These are phyloP conservation scores for Callaeas wilsoni DNA, from an alignment of 2,113 vertebrate species.

Conservation along the genomic window DNA sequence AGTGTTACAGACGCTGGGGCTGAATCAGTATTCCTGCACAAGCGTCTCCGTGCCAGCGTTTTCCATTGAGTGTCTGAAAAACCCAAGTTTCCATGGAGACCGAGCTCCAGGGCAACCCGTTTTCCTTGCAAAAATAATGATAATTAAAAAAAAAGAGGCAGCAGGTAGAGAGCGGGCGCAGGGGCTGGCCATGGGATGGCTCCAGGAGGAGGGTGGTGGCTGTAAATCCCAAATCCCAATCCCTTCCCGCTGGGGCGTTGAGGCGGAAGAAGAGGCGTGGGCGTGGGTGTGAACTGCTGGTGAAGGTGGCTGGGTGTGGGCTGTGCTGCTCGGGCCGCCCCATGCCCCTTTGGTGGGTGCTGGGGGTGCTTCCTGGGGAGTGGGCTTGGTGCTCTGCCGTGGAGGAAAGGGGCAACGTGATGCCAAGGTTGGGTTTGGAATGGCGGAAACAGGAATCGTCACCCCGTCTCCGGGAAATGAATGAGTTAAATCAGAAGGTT, in stretches of 20 bases:
- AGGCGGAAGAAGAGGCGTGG: not conserved
- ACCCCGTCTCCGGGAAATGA: not conserved
- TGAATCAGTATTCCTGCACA: slow-evolving; percentile 79
- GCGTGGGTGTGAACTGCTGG: not conserved
- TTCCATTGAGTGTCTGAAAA: slow-evolving; percentile 77
- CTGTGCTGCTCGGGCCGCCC: accelerated
- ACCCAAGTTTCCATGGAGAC: slow-evolving; percentile 79
- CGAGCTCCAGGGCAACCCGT: slow-evolving; percentile 72
- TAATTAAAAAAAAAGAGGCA: not conserved
- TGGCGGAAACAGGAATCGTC: not conserved
- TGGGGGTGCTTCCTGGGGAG: not conserved
- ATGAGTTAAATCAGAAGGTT: not conserved
- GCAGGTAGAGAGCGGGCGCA: slow-evolving; percentile 60
- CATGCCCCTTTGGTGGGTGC: accelerated
- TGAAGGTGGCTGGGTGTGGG: not conserved
- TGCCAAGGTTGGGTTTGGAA: not conserved
- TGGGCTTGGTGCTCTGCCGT: not conserved
- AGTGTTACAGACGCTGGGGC: slow-evolving; percentile 67
- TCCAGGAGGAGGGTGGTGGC: not conserved
- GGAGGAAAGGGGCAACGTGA: accelerated
- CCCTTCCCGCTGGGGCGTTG: not conserved
- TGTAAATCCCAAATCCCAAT: not conserved
- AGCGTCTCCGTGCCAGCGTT: slow-evolving; percentile 67
- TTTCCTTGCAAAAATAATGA: slow-evolving; percentile 26
- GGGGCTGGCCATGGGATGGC: not conserved